phyloP scores from a whole-genome alignment of 2,888 invertebrate species.

The Caenorhabditis doughertyi region DNA sequence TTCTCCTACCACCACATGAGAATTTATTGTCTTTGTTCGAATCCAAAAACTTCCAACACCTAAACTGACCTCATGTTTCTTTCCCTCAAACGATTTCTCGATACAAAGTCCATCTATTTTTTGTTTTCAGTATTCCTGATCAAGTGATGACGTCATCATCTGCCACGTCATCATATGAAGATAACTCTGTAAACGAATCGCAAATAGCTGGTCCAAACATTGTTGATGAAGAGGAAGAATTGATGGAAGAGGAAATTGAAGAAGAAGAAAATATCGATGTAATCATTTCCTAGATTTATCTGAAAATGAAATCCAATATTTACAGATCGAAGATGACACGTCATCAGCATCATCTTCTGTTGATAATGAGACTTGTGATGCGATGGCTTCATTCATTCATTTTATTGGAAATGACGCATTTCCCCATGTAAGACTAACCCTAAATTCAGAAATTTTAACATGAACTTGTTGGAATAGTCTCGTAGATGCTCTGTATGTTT shows the following conservation, averaged over 20 bases:
- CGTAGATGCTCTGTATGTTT: too few species aligned
- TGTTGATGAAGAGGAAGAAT: slow-evolving; percentile 35
- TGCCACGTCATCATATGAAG: slow-evolving; percentile 37
- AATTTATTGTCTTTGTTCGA: slow-evolving; percentile 46
- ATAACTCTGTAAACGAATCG: slow-evolving; percentile 40
- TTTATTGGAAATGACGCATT: slow-evolving; percentile 65
- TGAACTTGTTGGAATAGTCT: neutral
- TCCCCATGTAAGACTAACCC: slow-evolving; percentile 62
- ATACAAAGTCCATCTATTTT: too few species aligned
- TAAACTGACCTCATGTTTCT: neutral
- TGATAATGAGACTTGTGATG: slow-evolving; percentile 44
- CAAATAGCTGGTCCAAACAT: slow-evolving; percentile 26
- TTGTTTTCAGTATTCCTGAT: slow-evolving; percentile 19
- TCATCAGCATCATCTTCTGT: slow-evolving; percentile 59
- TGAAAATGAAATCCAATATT: neutral
- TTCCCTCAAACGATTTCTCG: slow-evolving; percentile 5
- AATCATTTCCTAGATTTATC: neutral
- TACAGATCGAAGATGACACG: slow-evolving; percentile 62
- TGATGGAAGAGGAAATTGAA: slow-evolving; percentile 30
- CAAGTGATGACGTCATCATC: slow-evolving; percentile 42
- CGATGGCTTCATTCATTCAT: slow-evolving; percentile 61
- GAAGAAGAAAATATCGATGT: slow-evolving; percentile 35
- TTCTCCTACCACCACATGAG: slow-evolving; percentile 9
- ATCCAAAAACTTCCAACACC: slow-evolving; percentile 1
- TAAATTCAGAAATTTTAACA: slow-evolving; percentile 2